A percentile compares a stretch with the other conserved stretches of the same genome.
Conservation (phyloP, 2,888 invertebrate genomes). For the Heliconius hortense region DNA sequence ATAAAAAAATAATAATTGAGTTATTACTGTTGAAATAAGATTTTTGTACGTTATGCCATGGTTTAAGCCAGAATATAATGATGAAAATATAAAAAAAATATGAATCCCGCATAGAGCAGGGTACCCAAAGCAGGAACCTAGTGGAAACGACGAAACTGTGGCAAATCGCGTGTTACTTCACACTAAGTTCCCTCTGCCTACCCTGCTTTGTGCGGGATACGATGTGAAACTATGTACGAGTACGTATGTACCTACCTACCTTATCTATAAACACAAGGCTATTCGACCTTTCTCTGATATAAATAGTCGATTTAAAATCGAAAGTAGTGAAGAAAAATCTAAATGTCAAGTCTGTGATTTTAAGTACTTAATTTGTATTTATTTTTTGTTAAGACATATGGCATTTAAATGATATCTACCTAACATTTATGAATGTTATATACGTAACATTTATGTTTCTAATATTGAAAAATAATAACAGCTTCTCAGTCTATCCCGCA, state of each 20-base stretch:
- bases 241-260: neutral
- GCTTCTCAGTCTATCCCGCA: neutral
- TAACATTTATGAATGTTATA: neutral
- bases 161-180: too few relatives aligned
- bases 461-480: neutral
- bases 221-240: too few relatives aligned
- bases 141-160: too few relatives aligned
- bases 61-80: too few relatives aligned
- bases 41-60: too few relatives aligned
- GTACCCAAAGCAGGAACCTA: too few relatives aligned
- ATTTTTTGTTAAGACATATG: neutral
- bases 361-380: neutral
- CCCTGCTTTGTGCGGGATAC: too few relatives aligned
- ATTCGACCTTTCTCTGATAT: constrained; percentile 1
- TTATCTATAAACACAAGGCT: constrained; percentile 7
- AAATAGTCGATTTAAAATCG: constrained; percentile 15
- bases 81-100: too few relatives aligned
- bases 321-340: constrained; percentile 5
- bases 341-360: constrained; percentile 15
- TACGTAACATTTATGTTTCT: neutral
- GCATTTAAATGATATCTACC: neutral
- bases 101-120: too few relatives aligned
- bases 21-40: too few relatives aligned
- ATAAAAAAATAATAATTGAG: too few relatives aligned
- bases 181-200: too few relatives aligned